These are phyloP conservation scores for Onychostoma macrolepis DNA, from an alignment of 2,113 vertebrate genomes.

Conservation along the genomic window DNA sequence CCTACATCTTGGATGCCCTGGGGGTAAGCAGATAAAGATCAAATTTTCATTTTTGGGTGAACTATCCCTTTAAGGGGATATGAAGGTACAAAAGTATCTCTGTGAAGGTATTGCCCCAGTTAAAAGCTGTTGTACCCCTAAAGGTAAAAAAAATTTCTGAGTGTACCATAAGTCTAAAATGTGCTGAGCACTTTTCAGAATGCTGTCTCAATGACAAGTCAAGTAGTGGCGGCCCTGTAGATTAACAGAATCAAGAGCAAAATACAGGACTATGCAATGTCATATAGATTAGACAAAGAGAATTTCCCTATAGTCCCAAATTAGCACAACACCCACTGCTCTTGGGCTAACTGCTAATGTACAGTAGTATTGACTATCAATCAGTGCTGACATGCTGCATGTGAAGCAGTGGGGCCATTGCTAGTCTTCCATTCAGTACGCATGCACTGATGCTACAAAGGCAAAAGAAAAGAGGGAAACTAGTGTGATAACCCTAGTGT, in stretches of 20 bases:
- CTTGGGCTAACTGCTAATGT: background rate
- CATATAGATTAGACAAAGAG: background rate
- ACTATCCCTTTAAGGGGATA: too few species aligned
- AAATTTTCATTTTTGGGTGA: too few species aligned
- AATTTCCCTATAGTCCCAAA: background rate
- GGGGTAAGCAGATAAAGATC: too few species aligned
- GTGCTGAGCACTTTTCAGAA: too few species aligned
- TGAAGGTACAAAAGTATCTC: too few species aligned
- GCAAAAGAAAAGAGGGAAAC: background rate
- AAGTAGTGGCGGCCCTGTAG: too few species aligned
- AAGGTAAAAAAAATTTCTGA: too few species aligned
- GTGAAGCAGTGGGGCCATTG: background rate
- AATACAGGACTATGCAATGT: background rate
- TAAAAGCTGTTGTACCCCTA: too few species aligned
- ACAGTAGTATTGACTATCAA: background rate
- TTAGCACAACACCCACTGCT: background rate
- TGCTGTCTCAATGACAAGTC: too few species aligned
- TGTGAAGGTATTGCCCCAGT: too few species aligned
- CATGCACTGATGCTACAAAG: background rate
- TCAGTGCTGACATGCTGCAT: background rate
- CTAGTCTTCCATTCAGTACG: background rate
- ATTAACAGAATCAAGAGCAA: background rate
- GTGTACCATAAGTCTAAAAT: too few species aligned
- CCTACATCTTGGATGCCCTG: too few species aligned
- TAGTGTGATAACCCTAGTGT: background rate